A percentile compares a stretch with the other conserved stretches of the same genome.
These are phyloP conservation scores for Pogoniulus pusillus DNA, from an alignment of 2,797 vertebrate species.

Conservation along the genomic window DNA sequence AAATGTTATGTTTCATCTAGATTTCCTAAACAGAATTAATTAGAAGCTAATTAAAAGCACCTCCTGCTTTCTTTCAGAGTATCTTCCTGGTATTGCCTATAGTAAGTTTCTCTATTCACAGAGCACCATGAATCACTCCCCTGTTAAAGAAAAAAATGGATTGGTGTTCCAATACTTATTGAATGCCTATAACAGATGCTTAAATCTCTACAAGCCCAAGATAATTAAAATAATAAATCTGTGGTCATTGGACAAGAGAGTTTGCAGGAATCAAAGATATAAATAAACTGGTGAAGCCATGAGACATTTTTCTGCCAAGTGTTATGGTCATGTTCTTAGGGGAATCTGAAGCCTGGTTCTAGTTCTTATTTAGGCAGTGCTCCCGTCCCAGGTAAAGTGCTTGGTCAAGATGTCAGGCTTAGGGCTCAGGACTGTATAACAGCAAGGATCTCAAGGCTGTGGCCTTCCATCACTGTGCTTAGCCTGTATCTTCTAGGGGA, in stretches of 20 bases:
- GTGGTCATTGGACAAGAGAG: conserved; percentile 59
- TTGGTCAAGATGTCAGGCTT: not conserved
- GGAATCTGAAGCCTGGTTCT: not conserved
- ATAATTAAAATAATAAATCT: conserved; percentile 78
- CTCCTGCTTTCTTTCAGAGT: conserved; percentile 45
- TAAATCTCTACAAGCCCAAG: conserved; percentile 70
- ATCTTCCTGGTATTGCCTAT: conserved; percentile 19
- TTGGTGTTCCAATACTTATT: conserved; percentile 76
- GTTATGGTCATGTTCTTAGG: not conserved
- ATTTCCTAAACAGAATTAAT: conserved; percentile 70
- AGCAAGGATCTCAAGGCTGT: not conserved
- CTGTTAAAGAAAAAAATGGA: conserved; percentile 70
- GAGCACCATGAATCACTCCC: conserved; percentile 63
- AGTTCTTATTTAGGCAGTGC: not conserved
- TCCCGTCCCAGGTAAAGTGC: not conserved
- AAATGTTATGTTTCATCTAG: conserved; percentile 67
- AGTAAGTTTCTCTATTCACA: conserved; percentile 49
- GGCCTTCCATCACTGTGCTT: not conserved
- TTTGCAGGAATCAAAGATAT: conserved; percentile 60
- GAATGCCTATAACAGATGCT: conserved; percentile 75
- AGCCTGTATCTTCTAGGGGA: not conserved
- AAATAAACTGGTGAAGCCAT: conserved; percentile 42
- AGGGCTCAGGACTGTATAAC: not conserved
- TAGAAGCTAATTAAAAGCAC: conserved; percentile 66
- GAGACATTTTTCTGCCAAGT: conserved; percentile 7